Evolutionary conservation across 2,113 vertebrate species (phyloP), one percentile per base, ranked within the genome.

Genomic region (Oreochromis spilurus): DNA sequence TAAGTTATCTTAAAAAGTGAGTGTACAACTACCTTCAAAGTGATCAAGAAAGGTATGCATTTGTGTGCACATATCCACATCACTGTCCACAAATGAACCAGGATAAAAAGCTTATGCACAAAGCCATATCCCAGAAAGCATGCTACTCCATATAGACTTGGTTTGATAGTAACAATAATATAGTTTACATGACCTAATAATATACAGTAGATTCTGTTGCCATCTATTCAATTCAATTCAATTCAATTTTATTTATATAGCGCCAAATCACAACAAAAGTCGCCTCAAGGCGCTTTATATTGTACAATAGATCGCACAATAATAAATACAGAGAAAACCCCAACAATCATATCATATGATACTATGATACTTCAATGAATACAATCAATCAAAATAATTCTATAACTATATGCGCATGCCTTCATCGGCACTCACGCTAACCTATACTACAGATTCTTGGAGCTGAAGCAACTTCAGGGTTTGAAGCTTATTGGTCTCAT

Each of bases 401-500:
- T 36, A 52, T 52, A 12, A 52, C 2, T n/a, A 8, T 8, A 7
- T 19, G 31, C 31, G 26, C 17, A 34, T n/a, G 50, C 36, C 58
- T 43, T 13, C 53, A 84, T 40, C 3, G 2, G 72, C 40, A 9
- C 40, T 77, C 16, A 54, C 26, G 19, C 40, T 53, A 58, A 40
- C 77, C 48, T 67, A 14, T 26, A 48, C 29, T 34, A 43, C 48
- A 82, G 40, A 82, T 80, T 58, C 24, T 83, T 17, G n/a, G 36
- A 57, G 29, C 60, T 19, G 14, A 57, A 62, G 24, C 12, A 85
- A 36, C 86, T 83, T 81, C 34, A 19, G 81, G 84, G 87, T 48
- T 29, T 2, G n/a, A 6, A 86, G 89, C 80, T 91, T 92, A 93
- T 82, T 90, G 84, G 79, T 38, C 31, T 92, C 62, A 90, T 86